A percentile compares a stretch with the other conserved stretches of the same genome.
Evolutionary conservation across 2,888 invertebrate genomes (phyloP).

Genomic region (Eurytoma californica): DNA sequence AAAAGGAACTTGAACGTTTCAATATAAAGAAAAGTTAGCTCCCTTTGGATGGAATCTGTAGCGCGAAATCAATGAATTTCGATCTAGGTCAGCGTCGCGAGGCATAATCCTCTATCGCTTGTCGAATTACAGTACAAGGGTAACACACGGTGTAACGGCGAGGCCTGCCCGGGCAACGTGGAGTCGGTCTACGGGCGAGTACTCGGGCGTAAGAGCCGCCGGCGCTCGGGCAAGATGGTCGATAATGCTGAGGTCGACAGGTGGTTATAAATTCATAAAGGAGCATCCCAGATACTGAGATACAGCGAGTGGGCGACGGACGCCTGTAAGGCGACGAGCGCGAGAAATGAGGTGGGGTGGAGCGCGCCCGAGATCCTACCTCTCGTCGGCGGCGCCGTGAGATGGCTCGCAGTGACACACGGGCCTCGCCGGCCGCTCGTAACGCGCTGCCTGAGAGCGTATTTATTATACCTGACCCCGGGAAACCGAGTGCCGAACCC

Average conservation of each 20-base stretch:
- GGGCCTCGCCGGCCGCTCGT: background rate
- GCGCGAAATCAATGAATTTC: conserved; percentile 36
- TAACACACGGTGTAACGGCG: background rate
- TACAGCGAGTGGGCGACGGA: conserved; percentile 11
- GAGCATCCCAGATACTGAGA: conserved; percentile 38
- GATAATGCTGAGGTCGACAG: conserved; percentile 50
- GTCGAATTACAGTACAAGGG: conserved; percentile 27
- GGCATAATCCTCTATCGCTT: conserved; percentile 25
- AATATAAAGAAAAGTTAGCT: background rate
- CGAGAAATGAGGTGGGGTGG: background rate
- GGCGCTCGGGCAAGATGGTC: conserved; percentile 31
- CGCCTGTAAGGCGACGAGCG: conserved; percentile 16
- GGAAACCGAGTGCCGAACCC: no score
- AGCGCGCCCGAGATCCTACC: conserved; percentile 2
- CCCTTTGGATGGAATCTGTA: background rate
- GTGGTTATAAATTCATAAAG: conserved; percentile 55
- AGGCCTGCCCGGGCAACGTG: no score
- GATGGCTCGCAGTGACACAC: conserved; percentile 1
- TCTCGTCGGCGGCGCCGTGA: background rate
- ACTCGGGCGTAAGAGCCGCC: background rate
- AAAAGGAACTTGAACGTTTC: background rate
- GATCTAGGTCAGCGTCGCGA: background rate
- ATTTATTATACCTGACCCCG: no score
- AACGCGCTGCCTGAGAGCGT: no score
- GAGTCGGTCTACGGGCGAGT: background rate